Percentiles rank a stretch among this genome's conserved stretches.
These are phyloP conservation scores for Crepidodera aurea DNA, from an alignment of 2,888 invertebrate species.

Conservation along the genomic window DNA sequence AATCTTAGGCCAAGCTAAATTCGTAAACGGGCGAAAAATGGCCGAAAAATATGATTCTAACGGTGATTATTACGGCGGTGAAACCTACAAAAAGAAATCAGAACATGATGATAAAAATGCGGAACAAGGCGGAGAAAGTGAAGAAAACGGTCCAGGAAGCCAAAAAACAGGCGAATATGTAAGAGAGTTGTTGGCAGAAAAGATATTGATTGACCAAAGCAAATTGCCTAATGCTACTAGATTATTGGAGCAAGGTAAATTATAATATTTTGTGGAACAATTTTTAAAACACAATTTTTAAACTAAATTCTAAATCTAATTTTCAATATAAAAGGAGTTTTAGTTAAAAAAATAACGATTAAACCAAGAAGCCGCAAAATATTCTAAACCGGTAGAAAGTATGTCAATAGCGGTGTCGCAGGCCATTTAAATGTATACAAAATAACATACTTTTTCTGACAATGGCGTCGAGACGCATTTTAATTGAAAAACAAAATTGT, in stretches of 20 bases:
- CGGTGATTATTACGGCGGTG: slow-evolving; percentile 55
- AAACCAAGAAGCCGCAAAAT: no score
- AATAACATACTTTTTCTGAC: no score
- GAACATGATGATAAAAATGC: slow-evolving; percentile 56
- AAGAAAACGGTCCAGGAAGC: slow-evolving; percentile 40
- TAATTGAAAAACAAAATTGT: no score
- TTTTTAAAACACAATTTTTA: no score
- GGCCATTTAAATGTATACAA: no score
- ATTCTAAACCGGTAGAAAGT: no score
- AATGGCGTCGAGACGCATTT: no score
- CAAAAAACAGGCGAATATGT: slow-evolving; percentile 80
- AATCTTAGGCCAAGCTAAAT: background rate
- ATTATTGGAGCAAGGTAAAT: slow-evolving; percentile 77
- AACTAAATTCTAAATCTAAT: no score
- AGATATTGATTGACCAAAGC: slow-evolving; percentile 47
- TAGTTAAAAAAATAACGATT: no score
- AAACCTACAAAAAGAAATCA: background rate
- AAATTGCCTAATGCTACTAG: slow-evolving; percentile 72
- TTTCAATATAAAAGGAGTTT: no score
- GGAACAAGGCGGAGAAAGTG: slow-evolving; percentile 39
- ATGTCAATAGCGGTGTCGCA: no score
- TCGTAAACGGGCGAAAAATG: slow-evolving; percentile 42
- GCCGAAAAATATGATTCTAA: slow-evolving; percentile 59
- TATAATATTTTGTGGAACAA: no score
- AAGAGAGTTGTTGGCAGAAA: slow-evolving; percentile 68